Conservation (phyloP, 2,888 invertebrate species). For the Stictocephala bisonia region DNA sequence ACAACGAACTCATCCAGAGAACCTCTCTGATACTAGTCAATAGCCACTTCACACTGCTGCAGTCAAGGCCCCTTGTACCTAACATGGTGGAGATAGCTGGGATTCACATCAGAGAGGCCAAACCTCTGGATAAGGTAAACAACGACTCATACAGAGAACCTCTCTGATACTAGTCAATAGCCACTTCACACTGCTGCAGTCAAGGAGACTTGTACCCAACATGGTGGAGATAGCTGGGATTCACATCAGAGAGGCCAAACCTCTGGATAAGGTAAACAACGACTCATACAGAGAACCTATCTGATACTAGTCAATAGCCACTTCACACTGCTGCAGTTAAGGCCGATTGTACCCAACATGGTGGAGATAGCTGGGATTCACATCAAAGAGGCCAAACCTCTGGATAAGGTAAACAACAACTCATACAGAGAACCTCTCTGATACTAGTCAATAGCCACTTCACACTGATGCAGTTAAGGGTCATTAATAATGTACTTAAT, state of each 20-base stretch:
- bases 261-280: conserved; percentile 39
- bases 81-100: conserved; percentile 44
- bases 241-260: conserved; percentile 28
- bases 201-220: conserved; percentile 39
- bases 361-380: conserved; percentile 44
- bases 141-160: conserved; percentile 20
- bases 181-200: conserved; percentile 37
- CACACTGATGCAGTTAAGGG: conserved; percentile 26
- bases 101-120: conserved; percentile 27
- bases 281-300: conserved; percentile 21
- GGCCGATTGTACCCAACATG: conserved; percentile 42
- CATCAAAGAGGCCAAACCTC: conserved; percentile 23
- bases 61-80: conserved; percentile 39
- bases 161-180: conserved; percentile 42
- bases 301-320: conserved; percentile 45
- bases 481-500: no score
- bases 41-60: conserved; percentile 39
- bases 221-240: conserved; percentile 42
- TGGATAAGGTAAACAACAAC: conserved; percentile 40
- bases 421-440: conserved; percentile 26
- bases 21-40: conserved; percentile 42
- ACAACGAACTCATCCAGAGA: conserved; percentile 1
- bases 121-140: conserved; percentile 35
- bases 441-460: conserved; percentile 45
- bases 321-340: conserved; percentile 28